Conservation (phyloP, 2,113 vertebrate genomes). For the Todiramphus chloris region DNA sequence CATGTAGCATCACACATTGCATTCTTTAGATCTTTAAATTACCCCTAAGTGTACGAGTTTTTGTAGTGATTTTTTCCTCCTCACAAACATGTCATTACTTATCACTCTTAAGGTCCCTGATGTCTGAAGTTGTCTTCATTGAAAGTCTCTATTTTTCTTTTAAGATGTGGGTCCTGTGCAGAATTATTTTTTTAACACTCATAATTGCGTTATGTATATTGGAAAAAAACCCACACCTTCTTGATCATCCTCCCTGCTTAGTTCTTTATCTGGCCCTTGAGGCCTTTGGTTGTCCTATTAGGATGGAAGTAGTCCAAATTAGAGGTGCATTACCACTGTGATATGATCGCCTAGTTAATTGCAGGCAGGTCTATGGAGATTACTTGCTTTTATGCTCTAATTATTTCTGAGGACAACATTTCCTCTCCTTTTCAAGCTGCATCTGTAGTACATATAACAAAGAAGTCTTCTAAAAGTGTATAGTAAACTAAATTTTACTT, state of each 20-base stretch:
- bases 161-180: not conserved
- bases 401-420: constrained; percentile 22
- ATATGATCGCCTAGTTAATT: constrained; percentile 36
- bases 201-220: not conserved
- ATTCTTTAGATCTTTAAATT: not conserved
- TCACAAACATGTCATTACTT: not conserved
- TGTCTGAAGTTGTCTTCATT: not conserved
- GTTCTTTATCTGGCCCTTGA: not conserved
- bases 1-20: not conserved
- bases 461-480: not conserved
- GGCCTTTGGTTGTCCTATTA: not conserved
- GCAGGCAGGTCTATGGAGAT: not conserved
- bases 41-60: not conserved
- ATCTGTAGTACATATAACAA: not conserved
- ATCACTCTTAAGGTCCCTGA: not conserved
- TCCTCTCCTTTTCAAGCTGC: not conserved
- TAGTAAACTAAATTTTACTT: not conserved
- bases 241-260: not conserved
- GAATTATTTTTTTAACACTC: not conserved
- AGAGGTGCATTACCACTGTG: not conserved
- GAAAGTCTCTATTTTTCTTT: not conserved
- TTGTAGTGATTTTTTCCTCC: not conserved
- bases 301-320: constrained; percentile 10
- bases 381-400: constrained; percentile 4
- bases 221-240: not conserved